Evolutionary conservation across 30 jellyfish, hydroid and myxozoan genomes (phyloP).

Genomic region (Aurelia sp.): DNA sequence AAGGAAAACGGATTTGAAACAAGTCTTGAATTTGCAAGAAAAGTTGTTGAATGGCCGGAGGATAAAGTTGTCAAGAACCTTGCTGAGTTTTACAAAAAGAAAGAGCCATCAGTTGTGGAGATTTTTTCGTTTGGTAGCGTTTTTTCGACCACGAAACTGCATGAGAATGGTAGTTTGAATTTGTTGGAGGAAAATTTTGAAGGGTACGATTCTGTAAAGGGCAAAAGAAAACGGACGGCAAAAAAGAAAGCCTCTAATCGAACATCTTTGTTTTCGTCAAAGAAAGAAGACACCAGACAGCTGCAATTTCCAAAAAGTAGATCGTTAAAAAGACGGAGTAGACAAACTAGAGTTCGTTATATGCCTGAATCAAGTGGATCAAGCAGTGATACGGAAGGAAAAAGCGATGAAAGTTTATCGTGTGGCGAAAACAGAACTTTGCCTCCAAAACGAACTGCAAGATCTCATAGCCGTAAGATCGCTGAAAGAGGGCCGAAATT

Average conservation of each 20-base stretch:
- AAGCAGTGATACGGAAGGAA: not conserved
- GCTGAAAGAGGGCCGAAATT: not conserved
- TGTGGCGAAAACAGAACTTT: not conserved
- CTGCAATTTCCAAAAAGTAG: not conserved
- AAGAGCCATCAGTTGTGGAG: conserved; percentile 45
- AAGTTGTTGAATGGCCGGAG: conserved; percentile 4
- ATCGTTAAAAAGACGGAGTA: not conserved
- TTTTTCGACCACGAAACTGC: not conserved
- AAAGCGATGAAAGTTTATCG: not conserved
- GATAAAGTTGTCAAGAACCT: conserved; percentile 6
- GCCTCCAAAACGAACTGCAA: not conserved
- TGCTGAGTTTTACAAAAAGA: conserved; percentile 31
- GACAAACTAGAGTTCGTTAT: not conserved
- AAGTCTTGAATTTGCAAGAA: conserved; percentile 53
- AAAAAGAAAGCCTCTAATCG: not conserved
- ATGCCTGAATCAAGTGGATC: not conserved
- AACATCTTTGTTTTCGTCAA: not conserved
- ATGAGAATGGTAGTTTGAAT: not conserved
- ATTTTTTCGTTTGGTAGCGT: conserved; percentile 45
- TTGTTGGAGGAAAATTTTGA: too few relatives aligned
- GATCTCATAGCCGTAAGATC: not conserved
- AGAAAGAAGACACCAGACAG: not conserved
- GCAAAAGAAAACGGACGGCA: not conserved
- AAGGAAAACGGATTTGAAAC: conserved; percentile 51
- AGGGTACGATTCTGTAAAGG: not conserved